phyloP scores from a whole-genome alignment of 2,113 vertebrate species.

The Perccottus glenii region DNA sequence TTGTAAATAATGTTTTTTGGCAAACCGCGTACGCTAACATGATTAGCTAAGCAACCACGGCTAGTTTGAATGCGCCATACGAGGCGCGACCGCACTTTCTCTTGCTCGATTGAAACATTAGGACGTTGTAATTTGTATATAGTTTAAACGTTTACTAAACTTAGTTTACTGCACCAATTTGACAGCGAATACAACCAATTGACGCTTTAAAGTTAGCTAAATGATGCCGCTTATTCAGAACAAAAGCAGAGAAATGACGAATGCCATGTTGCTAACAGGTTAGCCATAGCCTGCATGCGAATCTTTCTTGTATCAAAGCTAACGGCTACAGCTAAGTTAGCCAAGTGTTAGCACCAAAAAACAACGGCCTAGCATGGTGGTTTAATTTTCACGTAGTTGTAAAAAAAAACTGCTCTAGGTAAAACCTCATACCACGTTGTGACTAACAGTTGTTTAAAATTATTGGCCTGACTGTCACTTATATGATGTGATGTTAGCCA shows the following conservation, averaged over 20 bases:
- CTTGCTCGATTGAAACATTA: constrained; percentile 59
- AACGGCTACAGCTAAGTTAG: constrained; percentile 47
- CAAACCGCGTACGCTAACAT: no score
- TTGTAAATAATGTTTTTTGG: no score
- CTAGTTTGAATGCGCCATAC: constrained; percentile 60
- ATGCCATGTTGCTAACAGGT: constrained; percentile 27
- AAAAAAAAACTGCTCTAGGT: accelerated
- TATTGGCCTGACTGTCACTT: not conserved
- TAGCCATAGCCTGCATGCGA: constrained; percentile 60
- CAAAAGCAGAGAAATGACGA: constrained; percentile 38
- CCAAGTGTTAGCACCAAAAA: constrained; percentile 37
- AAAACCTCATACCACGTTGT: accelerated
- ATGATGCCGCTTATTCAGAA: not conserved
- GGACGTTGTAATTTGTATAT: no score
- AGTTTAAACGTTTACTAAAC: no score
- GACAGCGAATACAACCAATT: no score
- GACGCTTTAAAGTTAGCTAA: not conserved
- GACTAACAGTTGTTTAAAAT: not conserved
- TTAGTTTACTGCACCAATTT: no score
- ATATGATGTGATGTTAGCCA: not conserved
- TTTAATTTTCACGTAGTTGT: not conserved
- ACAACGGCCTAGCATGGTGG: constrained; percentile 9
- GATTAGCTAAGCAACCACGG: constrained; percentile 13
- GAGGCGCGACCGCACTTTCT: constrained; percentile 62
- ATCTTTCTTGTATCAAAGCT: constrained; percentile 52